phyloP scores from a whole-genome alignment of 2,888 invertebrate genomes.

The Polyommatus iphigenia region DNA sequence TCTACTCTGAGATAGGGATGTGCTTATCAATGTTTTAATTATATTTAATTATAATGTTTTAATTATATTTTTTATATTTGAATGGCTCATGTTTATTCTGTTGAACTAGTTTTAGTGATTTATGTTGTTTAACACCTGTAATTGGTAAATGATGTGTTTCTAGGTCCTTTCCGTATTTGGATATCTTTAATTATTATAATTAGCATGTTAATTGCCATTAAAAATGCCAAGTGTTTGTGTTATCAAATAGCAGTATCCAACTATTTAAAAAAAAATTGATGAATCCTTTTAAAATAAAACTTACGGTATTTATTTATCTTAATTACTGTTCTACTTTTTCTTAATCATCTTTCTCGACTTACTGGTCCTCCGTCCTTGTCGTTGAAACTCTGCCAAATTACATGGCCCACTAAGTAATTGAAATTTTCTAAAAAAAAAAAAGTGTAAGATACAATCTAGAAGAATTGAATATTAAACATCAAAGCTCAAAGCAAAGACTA shows the following conservation, averaged over 20 bases:
- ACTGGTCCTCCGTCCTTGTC: background rate
- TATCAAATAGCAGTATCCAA: background rate
- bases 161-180: background rate
- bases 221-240: background rate
- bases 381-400: background rate
- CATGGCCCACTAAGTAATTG: background rate
- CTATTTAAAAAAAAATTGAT: background rate
- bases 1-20: conserved; percentile 3
- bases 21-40: background rate
- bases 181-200: background rate
- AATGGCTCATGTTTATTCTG: background rate
- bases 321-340: background rate
- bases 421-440: background rate
- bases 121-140: background rate
- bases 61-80: background rate
- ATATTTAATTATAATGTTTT: too few relatives aligned
- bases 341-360: background rate
- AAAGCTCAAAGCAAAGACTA: too few relatives aligned
- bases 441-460: background rate
- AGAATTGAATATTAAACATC: background rate
- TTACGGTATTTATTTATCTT: conserved; percentile 3
- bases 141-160: background rate
- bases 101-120: background rate
- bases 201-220: background rate
- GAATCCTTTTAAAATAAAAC: background rate